Evolutionary conservation across 2,888 invertebrate species (phyloP), one percentile per base, ranked within the genome.

Genomic region (Serrognathus titanus): DNA sequence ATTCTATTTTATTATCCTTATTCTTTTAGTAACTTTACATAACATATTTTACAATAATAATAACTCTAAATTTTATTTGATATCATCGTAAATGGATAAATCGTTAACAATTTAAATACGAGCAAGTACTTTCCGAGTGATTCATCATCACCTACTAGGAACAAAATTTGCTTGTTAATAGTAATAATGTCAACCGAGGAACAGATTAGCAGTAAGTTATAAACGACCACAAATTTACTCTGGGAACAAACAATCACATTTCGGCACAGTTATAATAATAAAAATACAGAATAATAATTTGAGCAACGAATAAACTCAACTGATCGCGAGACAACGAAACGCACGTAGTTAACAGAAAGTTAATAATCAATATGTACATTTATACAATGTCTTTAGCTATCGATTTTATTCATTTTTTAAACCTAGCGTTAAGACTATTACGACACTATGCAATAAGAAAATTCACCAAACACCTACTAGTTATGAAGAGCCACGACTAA

Each of bases 31-130:
- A 66, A 69, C 64, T 69, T 71, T 71, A 70, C 69, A 71, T 73
- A 74, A 72, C 71, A 70, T 71, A 70, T 66, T 66, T 72, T 71
- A 73, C 72, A 74, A 57, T 61, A 63, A 31, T 31, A 31, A 31
- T 31, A 31, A 31, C 24, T 31, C 24, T 31, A 31, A 31, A 53
- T 53, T 40, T 58, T 60, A 57, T 45, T 53, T 24, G 50, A 46
- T 58, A 56, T 56, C 49, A 56, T 53, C 53, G 24, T 55, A 50
- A 50, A 55, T 55, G 55, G 38, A 50, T 11, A 16, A 52, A 51
- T 54, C 36, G 36, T 54, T 54, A 54, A 53, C 57, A 57, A 57
- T 57, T 53, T 57, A 50, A 57, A 53, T 54, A 54, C 36, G 54
- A 51, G 24, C 24, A 31, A 31, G 40, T 57, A 57, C 39, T 35